Conservation (phyloP, 35 echinoderm and acorn worm species). For the Apostichopus californicus region DNA sequence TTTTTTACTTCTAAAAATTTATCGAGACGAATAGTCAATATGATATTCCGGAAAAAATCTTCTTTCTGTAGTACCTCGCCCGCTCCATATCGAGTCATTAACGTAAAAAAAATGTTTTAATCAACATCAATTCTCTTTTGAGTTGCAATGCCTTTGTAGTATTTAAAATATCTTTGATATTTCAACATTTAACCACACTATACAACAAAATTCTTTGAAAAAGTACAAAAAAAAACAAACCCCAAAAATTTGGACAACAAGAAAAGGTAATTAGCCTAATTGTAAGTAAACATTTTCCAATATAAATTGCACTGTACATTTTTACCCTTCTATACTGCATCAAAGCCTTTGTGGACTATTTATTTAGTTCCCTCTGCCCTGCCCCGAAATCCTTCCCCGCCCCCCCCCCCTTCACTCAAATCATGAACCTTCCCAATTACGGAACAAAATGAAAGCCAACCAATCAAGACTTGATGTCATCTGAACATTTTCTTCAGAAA, state of each 20-base stretch:
- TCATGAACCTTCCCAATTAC: no score
- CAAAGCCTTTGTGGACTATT: not conserved
- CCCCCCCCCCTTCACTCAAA: not conserved
- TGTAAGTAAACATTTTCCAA: not conserved
- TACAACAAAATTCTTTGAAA: not conserved
- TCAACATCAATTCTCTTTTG: no score
- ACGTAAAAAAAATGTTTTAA: no score
- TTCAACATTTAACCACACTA: not conserved
- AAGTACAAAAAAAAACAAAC: not conserved
- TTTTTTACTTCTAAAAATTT: not conserved
- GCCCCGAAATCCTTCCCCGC: not conserved
- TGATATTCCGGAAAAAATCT: no score
- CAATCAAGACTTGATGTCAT: no score
- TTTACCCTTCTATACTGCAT: not conserved
- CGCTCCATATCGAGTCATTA: no score
- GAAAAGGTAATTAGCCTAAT: not conserved
- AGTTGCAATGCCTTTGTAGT: no score
- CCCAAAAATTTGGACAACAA: not conserved
- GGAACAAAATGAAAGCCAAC: no score
- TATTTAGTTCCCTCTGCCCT: not conserved
- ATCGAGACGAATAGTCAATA: no score
- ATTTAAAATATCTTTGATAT: no score
- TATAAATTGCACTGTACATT: slow-evolving; percentile 5
- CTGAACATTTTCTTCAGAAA: no score
- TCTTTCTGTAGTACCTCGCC: no score